phyloP scores from a whole-genome alignment of 2,113 vertebrate genomes.

The Turnix velox region DNA sequence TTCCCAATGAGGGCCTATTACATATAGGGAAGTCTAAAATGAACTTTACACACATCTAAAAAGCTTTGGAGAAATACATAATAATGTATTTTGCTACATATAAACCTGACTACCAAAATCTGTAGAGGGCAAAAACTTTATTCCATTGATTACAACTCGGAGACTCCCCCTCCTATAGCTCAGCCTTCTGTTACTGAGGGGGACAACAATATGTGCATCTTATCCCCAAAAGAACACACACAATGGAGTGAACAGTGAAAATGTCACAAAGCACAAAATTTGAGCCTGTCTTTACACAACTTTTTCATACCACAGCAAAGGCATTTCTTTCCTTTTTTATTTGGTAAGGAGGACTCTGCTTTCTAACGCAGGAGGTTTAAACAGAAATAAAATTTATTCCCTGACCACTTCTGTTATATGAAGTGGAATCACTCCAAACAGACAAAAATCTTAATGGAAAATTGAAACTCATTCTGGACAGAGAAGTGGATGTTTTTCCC shows the following conservation, averaged over 20 bases:
- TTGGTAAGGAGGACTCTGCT: background rate
- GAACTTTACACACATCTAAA: background rate
- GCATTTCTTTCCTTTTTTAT: background rate
- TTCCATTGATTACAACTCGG: background rate
- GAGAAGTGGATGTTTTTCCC: background rate
- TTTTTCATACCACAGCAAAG: background rate
- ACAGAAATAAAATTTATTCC: background rate
- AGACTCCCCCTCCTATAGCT: background rate
- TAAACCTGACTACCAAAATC: background rate
- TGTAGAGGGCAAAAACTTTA: background rate
- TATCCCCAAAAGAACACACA: background rate
- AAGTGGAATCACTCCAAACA: background rate
- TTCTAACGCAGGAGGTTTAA: background rate
- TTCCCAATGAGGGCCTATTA: background rate
- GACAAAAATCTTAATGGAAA: background rate
- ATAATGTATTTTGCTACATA: background rate
- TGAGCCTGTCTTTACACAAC: background rate
- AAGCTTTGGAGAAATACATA: background rate
- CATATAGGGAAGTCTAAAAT: background rate
- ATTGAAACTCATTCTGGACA: background rate
- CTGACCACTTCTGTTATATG: background rate
- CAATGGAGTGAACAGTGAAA: accelerated
- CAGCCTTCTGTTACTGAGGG: background rate
- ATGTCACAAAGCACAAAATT: background rate
- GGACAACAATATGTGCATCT: accelerated